Evolutionary conservation across 2,113 vertebrate species (phyloP).

Genomic region (Sander lucioperca): DNA sequence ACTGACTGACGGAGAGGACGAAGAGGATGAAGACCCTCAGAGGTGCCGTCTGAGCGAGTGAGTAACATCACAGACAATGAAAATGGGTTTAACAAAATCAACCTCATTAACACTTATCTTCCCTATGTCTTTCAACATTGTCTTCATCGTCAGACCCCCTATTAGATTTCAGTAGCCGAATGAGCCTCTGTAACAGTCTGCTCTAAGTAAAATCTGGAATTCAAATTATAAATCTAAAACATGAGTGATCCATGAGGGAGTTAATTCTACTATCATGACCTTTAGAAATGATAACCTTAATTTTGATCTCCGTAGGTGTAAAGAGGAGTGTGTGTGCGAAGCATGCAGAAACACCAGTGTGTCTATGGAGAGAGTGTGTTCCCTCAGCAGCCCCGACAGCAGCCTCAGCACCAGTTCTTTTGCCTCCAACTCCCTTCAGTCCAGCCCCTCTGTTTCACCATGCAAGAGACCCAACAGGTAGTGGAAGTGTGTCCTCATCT

Average conservation of each 20-base stretch:
- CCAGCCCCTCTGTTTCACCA: slow-evolving; percentile 90
- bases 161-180: neutral
- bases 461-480: slow-evolving; percentile 96
- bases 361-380: slow-evolving; percentile 95
- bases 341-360: slow-evolving; percentile 92
- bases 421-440: slow-evolving; percentile 88
- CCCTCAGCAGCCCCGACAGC: slow-evolving; percentile 96
- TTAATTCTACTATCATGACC: neutral
- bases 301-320: slow-evolving; percentile 83
- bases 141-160: neutral
- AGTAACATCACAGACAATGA: slow-evolving; percentile 65
- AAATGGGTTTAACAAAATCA: neutral
- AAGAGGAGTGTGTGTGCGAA: slow-evolving; percentile 93
- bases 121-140: too few relatives aligned
- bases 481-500: neutral
- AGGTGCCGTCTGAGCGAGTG: slow-evolving; percentile 87
- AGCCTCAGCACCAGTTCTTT: slow-evolving; percentile 96
- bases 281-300: neutral
- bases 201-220: neutral
- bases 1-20: slow-evolving; percentile 85
- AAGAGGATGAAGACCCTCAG: slow-evolving; percentile 80
- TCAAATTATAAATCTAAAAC: neutral
- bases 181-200: neutral
- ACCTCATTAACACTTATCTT: neutral
- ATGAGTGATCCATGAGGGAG: neutral